Evolutionary conservation across 2,888 invertebrate genomes (phyloP).

Genomic region (Lochmaea capreae): DNA sequence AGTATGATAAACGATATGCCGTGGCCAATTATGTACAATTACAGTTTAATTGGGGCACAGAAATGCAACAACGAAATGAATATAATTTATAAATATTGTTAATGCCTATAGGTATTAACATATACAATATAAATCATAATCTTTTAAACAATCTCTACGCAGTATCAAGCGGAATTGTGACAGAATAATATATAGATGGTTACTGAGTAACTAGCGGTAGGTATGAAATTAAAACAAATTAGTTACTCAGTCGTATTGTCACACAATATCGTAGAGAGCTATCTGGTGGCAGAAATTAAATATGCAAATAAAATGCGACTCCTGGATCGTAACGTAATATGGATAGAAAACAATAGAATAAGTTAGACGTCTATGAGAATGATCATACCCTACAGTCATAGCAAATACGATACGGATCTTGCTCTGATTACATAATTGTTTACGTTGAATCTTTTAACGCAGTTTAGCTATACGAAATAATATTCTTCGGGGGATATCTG

Average conservation of each 20-base stretch:
- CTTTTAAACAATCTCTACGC: constrained; percentile 20
- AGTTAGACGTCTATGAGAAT: constrained; percentile 19
- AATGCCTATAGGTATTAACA: constrained; percentile 19
- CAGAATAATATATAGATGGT: constrained; percentile 21
- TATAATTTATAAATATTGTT: constrained; percentile 27
- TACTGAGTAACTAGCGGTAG: constrained; percentile 7
- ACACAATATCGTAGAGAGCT: constrained; percentile 26
- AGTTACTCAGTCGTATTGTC: constrained; percentile 22
- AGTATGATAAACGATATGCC: constrained; percentile 21
- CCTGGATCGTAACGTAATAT: constrained; percentile 28
- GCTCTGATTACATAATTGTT: constrained; percentile 29
- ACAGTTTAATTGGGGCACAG: constrained; percentile 23
- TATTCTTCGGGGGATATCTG: not conserved
- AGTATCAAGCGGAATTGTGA: constrained; percentile 21
- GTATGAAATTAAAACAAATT: constrained; percentile 23
- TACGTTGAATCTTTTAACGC: constrained; percentile 15
- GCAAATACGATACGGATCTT: constrained; percentile 30
- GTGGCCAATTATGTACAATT: constrained; percentile 21
- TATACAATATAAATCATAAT: constrained; percentile 24
- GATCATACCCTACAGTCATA: constrained; percentile 26
- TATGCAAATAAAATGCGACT: constrained; percentile 29
- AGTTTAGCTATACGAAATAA: not conserved
- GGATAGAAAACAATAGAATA: constrained; percentile 29
- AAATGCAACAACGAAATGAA: constrained; percentile 19
- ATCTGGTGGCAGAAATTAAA: constrained; percentile 33